These are phyloP conservation scores for Polyploca ridens DNA, from an alignment of 2,888 invertebrate species.

Conservation along the genomic window DNA sequence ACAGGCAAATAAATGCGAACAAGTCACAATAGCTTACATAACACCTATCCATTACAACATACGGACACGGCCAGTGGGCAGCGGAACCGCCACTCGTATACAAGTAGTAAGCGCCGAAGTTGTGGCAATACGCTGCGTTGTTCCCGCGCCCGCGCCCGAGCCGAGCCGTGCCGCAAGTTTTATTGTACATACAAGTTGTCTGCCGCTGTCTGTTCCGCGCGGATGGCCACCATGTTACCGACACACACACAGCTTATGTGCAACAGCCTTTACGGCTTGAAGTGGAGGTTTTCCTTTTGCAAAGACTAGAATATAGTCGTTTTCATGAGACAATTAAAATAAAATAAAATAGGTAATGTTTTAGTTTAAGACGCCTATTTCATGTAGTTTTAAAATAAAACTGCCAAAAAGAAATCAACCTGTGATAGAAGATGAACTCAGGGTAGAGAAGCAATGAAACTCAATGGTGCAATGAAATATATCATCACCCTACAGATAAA, in stretches of 20 bases:
- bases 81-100: background rate
- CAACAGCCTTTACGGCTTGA: background rate
- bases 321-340: too few relatives aligned
- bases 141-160: constrained; percentile 5
- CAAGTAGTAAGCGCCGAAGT: background rate
- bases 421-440: too few relatives aligned
- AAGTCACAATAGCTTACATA: background rate
- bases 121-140: background rate
- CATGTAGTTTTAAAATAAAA: too few relatives aligned
- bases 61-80: too few relatives aligned
- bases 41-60: background rate
- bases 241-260: constrained; percentile 6
- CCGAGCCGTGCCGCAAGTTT: constrained; percentile 20
- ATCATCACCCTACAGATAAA: too few relatives aligned
- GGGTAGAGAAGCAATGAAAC: too few relatives aligned
- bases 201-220: constrained; percentile 43
- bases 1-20: background rate
- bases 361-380: too few relatives aligned
- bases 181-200: constrained; percentile 29
- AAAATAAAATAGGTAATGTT: too few relatives aligned
- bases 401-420: too few relatives aligned
- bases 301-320: too few relatives aligned
- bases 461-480: too few relatives aligned
- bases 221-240: constrained; percentile 19
- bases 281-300: too few relatives aligned